These are phyloP conservation scores for Babyrousa celebensis DNA, from an alignment of 2,797 vertebrate genomes.

Conservation along the genomic window DNA sequence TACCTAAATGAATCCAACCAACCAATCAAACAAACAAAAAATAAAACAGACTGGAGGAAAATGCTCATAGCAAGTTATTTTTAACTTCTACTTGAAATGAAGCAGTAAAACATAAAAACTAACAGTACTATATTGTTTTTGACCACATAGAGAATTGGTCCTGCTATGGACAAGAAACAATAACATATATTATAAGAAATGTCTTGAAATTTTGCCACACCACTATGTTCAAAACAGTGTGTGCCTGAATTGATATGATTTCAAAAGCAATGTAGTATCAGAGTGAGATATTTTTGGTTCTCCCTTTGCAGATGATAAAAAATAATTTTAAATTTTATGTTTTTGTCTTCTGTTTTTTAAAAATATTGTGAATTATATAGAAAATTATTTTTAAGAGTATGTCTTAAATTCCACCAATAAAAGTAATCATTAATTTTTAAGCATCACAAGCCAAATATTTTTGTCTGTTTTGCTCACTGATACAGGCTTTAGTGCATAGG, in stretches of 20 bases:
- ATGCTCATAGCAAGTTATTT: not conserved
- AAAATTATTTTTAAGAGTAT: not conserved
- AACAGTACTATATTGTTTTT: conserved; percentile 12
- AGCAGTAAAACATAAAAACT: conserved; percentile 66
- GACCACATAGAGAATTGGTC: conserved; percentile 28
- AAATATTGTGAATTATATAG: not conserved
- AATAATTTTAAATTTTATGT: not conserved
- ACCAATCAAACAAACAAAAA: not conserved
- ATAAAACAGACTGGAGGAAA: not conserved
- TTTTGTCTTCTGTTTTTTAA: conserved; percentile 10
- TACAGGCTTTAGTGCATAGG: not conserved
- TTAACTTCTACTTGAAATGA: conserved; percentile 52
- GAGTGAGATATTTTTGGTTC: not conserved
- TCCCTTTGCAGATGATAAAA: not conserved
- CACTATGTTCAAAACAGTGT: conserved; percentile 53
- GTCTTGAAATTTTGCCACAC: not conserved
- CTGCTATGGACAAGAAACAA: conserved; percentile 28
- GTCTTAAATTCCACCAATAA: not conserved
- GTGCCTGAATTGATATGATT: not conserved
- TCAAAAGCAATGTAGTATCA: conserved; percentile 48
- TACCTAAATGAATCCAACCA: not conserved
- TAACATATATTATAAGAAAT: conserved; percentile 26
- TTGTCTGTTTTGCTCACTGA: not conserved
- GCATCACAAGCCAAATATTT: not conserved
- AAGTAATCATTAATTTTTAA: not conserved